Percentiles rank a stretch among this genome's conserved stretches.
phyloP scores from a whole-genome alignment of 2,797 vertebrate genomes.

The Parauchenoglanis ngamensis region DNA sequence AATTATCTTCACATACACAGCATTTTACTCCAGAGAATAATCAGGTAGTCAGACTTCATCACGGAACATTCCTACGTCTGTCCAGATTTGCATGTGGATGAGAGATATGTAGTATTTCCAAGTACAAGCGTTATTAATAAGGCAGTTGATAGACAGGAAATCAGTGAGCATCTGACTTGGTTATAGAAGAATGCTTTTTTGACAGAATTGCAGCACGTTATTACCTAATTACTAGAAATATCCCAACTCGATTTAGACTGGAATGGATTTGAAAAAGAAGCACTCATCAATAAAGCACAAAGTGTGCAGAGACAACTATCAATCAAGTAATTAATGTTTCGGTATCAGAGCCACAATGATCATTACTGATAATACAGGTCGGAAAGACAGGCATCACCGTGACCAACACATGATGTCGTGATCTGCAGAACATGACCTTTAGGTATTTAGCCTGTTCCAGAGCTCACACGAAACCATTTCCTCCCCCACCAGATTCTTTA shows the following conservation, averaged over 20 bases:
- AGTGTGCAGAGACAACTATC: not conserved
- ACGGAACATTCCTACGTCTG: not conserved
- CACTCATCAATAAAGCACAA: not conserved
- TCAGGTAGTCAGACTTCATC: not conserved
- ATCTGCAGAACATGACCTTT: slow-evolving; percentile 31
- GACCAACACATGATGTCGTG: slow-evolving; percentile 16
- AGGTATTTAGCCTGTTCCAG: slow-evolving; percentile 25
- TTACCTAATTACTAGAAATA: not conserved
- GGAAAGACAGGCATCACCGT: not conserved
- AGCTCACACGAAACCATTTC: not conserved
- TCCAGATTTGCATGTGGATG: not conserved
- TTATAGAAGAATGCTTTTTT: not conserved
- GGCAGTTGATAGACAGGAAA: not conserved
- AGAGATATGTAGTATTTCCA: not conserved
- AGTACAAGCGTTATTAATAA: not conserved
- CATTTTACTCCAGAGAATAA: not conserved
- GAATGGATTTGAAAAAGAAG: not conserved
- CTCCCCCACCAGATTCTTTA: not conserved
- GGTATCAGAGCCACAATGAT: slow-evolving; percentile 5
- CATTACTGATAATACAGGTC: not conserved
- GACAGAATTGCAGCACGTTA: not conserved
- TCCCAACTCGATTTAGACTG: not conserved
- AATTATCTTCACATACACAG: not conserved
- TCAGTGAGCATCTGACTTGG: not conserved
- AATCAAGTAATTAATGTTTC: not conserved